Evolutionary conservation across 1,140 invertebrate genomes (phyloP), one percentile per base, ranked within the genome.

Genomic region (Brachionus rotundiformis): DNA sequence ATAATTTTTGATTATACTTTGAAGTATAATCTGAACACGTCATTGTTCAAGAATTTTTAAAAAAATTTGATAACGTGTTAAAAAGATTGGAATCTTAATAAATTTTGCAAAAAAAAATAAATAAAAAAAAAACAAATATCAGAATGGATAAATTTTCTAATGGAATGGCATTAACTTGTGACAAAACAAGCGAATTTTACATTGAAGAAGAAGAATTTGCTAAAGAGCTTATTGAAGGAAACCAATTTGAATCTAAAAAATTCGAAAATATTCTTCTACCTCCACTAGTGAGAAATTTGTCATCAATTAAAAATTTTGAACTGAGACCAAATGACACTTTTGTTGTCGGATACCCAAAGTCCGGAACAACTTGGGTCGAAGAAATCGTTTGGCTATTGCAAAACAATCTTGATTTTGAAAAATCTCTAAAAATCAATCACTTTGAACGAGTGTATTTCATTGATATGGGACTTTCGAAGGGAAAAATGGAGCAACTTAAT

Each of bases 321-420:
- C 25, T 73, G 25, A 73, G 68, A 41, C 29, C 68, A 44, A 19
- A 73, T 23, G 68, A 73, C 19, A 73, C 39, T 8, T 73, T 73
- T 44, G 68, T 73, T 13, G 41, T 73, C 44, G 68, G 68, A 0
- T 73, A 44, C 27, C 68, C 68, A 11, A 73, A 73, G 27, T 73
- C 68, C 2, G 68, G 68, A 25, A 73, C 68, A 1, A 73, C 68
- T 25, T 73, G 68, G 68, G 41, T 41, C n/a, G 68, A 73, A 29
- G 68, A 73, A 44, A 44, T 73, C 6, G 68, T 73, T 25, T 73
- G 68, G 68, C 36, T 73, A 19, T 44, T 73, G 13, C 36, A 73
- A 44, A 41, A 73, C 13, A 73, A 73, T 8, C 19, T 73, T 3
- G 68, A 73, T n/a, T 73, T 25, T n/a, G 8, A 44, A 25, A 73